Evolutionary conservation across 2,113 vertebrate species (phyloP).

Genomic region (Peromyscus maniculatus): DNA sequence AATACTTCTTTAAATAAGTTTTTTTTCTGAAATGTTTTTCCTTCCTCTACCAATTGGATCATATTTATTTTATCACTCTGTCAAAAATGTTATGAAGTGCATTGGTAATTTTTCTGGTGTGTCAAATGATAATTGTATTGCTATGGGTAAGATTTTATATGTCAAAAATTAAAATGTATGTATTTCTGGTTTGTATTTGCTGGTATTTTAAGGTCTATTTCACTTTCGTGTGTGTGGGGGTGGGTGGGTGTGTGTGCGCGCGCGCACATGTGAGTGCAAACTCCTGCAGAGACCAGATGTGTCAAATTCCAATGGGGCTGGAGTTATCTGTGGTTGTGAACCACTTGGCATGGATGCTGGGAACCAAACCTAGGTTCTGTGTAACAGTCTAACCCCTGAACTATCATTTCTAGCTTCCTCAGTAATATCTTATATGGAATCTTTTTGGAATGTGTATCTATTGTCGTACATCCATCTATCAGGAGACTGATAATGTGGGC

Average conservation of each 20-base stretch:
- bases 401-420: background rate
- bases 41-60: background rate
- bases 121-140: background rate
- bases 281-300: background rate
- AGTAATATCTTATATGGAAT: background rate
- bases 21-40: background rate
- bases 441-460: background rate
- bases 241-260: background rate
- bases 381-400: too few species aligned
- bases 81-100: background rate
- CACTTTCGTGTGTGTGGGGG: background rate
- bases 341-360: background rate
- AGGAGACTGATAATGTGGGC: background rate
- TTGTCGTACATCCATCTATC: background rate
- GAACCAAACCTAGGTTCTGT: background rate
- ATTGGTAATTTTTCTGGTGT: background rate
- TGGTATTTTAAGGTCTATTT: background rate
- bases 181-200: background rate
- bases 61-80: background rate
- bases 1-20: background rate
- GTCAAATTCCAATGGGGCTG: background rate
- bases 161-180: background rate
- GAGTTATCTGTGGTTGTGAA: background rate
- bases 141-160: background rate
- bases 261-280: background rate